Evolutionary conservation across 2,113 vertebrate species (phyloP), one percentile per base, ranked within the genome.

Genomic region (Terrapene triunguis): DNA sequence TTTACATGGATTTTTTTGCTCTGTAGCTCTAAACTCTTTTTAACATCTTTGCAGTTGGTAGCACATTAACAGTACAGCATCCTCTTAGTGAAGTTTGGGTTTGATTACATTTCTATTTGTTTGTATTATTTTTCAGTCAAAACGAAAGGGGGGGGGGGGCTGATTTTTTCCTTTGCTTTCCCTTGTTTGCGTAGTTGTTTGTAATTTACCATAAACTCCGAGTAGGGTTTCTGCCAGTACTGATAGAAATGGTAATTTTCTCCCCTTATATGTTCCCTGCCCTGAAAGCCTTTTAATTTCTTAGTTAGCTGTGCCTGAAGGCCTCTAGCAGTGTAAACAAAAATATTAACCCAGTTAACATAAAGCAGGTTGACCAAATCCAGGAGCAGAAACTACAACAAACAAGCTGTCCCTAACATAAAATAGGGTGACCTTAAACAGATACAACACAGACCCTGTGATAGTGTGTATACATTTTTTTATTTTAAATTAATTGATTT

Each of bases 231-330:
- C 13, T 50, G 25, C 2, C 1, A 1, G 1, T 44, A 85, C 44
- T 74, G 53, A 6, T 42, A 82, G 19, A 6, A 1, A 1, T 14
- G 9, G 27, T 44, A 22, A 2, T 14, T 80, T 72, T 59, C 3
- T 81, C 0, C 17, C 14, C 1, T 48, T 50, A 5, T 1, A 0
- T 76, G 0, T 25, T 24, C 24, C 4, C 55, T 38, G 6, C 2
- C 78, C 89, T 86, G 38, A 55, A 85, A 82, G 35, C 25, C 9
- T 69, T 53, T 5, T 5, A 1, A 0, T 55, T 92, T 92, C 14
- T 10, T 27, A 2, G 51, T 10, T 53, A 53, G 35, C 13, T n/a
- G 32, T 5, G 9, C 3, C 0, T 8, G 0, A 74, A 29, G 42
- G 42, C 13, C 74, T 47, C 24, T 78, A 29, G 42, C 42, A 47